Evolutionary conservation across 2,888 invertebrate genomes (phyloP).

Genomic region (Atrina japonica): DNA sequence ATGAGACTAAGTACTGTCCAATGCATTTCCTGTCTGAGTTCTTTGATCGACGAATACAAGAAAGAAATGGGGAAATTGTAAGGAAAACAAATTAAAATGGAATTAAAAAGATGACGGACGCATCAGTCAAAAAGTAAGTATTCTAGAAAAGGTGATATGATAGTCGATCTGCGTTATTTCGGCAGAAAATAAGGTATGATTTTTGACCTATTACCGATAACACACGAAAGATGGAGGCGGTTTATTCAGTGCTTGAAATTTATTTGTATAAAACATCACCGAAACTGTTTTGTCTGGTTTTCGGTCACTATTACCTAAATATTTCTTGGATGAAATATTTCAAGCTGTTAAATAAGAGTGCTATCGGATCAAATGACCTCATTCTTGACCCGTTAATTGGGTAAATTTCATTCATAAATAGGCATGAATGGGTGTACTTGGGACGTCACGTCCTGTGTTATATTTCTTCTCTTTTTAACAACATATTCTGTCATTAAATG

Average conservation of each 20-base stretch:
- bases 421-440: conserved; percentile 47
- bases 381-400: too few relatives aligned
- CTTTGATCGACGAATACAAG: conserved; percentile 23
- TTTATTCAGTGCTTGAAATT: conserved; percentile 24
- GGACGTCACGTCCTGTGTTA: conserved; percentile 36
- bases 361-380: too few relatives aligned
- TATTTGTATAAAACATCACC: conserved; percentile 4
- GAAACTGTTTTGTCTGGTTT: background rate
- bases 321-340: too few relatives aligned
- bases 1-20: too few relatives aligned
- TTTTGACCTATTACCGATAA: background rate
- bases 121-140: conserved; percentile 70
- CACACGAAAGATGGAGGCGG: conserved; percentile 45
- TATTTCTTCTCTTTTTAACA: conserved; percentile 18
- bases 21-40: conserved; percentile 63
- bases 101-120: conserved; percentile 71
- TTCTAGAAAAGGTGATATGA: conserved; percentile 1
- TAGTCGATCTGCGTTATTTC: conserved; percentile 11
- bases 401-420: conserved; percentile 54
- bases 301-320: background rate
- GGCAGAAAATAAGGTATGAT: too few relatives aligned
- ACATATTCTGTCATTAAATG: background rate
- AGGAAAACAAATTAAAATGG: conserved; percentile 53
- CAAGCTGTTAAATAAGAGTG: too few relatives aligned
- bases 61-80: conserved; percentile 48